Percentiles rank a stretch among this genome's conserved stretches.
Evolutionary conservation across 2,888 invertebrate genomes (phyloP).

Genomic region (Heliconius charithonia): DNA sequence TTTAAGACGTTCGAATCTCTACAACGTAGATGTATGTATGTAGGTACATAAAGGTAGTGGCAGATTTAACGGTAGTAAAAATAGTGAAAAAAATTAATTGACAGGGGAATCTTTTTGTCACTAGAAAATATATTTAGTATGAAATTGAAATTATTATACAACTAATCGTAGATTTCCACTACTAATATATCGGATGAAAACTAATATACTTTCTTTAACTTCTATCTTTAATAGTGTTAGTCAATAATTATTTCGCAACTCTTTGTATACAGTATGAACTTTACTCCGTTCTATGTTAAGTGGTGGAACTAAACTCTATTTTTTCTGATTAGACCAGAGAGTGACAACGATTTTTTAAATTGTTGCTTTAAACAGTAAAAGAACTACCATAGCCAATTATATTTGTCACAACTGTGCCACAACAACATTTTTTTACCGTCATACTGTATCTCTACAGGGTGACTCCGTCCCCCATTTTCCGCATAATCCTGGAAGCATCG

Average conservation of each 20-base stretch:
- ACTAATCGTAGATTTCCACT: background rate
- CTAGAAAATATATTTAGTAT: background rate
- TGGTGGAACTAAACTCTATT: background rate
- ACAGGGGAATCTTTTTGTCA: background rate
- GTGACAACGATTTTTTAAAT: background rate
- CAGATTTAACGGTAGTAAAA: slow-evolving; percentile 4
- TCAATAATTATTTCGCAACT: background rate
- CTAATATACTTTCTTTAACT: background rate
- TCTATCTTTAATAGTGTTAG: background rate
- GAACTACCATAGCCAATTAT: background rate
- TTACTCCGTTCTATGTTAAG: background rate
- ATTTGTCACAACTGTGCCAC: background rate
- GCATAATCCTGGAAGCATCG: no score
- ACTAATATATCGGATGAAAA: background rate
- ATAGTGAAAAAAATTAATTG: background rate
- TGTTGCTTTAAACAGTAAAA: background rate
- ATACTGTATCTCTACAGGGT: no score
- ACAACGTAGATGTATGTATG: background rate
- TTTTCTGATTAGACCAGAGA: background rate
- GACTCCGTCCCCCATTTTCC: no score
- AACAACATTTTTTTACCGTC: no score
- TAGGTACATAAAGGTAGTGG: background rate
- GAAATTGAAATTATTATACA: background rate
- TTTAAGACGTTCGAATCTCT: slow-evolving; percentile 11
- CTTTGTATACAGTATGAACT: background rate